Base-by-base conservation (phyloP, 1,140 invertebrate species). In the Trichonephila clavata region DNA sequence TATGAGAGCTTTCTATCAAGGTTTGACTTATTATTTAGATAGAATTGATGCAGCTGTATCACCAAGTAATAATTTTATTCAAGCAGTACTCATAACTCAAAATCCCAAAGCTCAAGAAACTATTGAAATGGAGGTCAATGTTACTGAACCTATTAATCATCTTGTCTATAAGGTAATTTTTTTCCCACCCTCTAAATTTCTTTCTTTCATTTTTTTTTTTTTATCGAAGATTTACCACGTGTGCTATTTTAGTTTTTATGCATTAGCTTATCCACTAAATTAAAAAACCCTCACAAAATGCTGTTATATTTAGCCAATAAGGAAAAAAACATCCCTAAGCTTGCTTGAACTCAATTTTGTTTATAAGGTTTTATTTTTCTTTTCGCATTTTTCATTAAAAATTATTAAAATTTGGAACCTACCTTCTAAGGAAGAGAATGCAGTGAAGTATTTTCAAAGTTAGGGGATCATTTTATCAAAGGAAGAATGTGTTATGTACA, bases 111-210 rank as follows among this genome's bases (percentile, higher is more conserved):
- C 97, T 5, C 98, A 97, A 94, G 96, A 97, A 94, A 91, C 27
- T 21, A 96, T 99, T n/a, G 97, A 97, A 92, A 97, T 99, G 59
- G 96, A 97, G 94, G 97, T 99, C 0, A 97, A 98, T 93, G 97
- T 98, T 6, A 99, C 98, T 0, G 97, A 97, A 95, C 97, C 97
- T 3, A 96, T 99, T 95, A 97, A 97, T 94, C 92, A 94, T 59
- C 50, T 96, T n/a, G 95, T 95, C 24, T 95, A 96, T 94, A 94
- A 96, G 92, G 95, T 94, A 39, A 39, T 77, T 77, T 14, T 77
- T 77, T 24, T 18, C 39, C 3, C 39, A 77, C 32, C 32, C 32
- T 39, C 32, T 71, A 71, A 4, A 63, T 63, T 24, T 68, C 27
- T 27, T 68, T 68, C 13, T 14, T 3, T 24, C 13, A n/a, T n/a